Evolutionary conservation across 2,888 invertebrate species (phyloP), one percentile per base, ranked within the genome.

Genomic region (Bombylius discolor): DNA sequence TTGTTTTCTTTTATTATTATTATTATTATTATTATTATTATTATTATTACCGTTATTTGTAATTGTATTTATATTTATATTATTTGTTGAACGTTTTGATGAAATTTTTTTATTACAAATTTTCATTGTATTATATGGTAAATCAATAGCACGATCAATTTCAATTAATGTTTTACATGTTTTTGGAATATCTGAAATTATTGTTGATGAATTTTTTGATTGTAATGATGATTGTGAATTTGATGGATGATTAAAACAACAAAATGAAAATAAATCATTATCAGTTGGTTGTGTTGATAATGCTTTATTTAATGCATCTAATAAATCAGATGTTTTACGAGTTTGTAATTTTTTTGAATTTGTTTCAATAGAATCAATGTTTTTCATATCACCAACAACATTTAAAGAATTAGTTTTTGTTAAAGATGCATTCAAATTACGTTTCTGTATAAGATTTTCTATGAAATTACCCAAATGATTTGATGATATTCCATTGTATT

Each of bases 121-220:
- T 71, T 60, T 68, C 66, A 62, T 70, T 59, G 65, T 70, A 60
- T 74, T 70, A 33, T 68, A 70, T 1, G 79, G 80, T 59, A 83
- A 69, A 66, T 81, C 78, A 49, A 79, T 69, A 4, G 82, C 83
- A 60, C 76, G 74, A 54, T 79, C 78, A 52, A 83, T 77, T 55
- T 77, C 74, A 45, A 83, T 66, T 5, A 72, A 69, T 42, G 78
- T 78, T 65, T 75, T 76, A 60, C 70, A 70, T 7, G 60, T 57
- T 45, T 62, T 57, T 45, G n/a, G n/a, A 42, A 11, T 11, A 13
- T 14, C 49, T 23, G 23, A 23, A 23, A 23, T 23, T 23, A 23
- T 23, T 13, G 45, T 33, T 32, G 7, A 11, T 32, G 31, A 6
- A 23, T 42, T 44, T 13, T 14, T 46, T 46, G 5, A 8, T 6